phyloP scores from a whole-genome alignment of 2,888 invertebrate species.

The Trichogramma dendrolimi region DNA sequence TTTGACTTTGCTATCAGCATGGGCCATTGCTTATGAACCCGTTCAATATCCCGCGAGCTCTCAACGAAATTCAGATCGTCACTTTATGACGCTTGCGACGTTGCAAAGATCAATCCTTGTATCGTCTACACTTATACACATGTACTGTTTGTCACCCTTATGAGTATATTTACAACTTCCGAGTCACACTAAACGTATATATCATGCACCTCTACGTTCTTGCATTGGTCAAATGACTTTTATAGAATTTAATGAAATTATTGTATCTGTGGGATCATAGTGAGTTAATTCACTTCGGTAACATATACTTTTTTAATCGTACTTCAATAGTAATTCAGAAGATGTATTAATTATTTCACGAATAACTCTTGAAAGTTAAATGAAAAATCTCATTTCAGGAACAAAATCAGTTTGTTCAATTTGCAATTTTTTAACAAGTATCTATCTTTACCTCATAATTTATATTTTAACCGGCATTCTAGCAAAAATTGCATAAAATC shows the following conservation, averaged over 20 bases:
- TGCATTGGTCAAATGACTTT: conserved; percentile 16
- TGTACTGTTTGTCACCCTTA: not conserved
- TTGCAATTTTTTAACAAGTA: no score
- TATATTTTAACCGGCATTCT: no score
- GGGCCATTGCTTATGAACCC: conserved; percentile 51
- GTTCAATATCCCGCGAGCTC: conserved; percentile 50
- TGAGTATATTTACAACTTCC: conserved; percentile 28
- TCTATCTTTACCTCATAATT: no score
- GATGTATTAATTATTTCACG: no score
- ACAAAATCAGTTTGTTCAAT: no score
- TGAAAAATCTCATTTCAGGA: no score
- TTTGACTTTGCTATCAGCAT: conserved; percentile 41
- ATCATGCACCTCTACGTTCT: no score
- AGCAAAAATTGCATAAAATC: no score
- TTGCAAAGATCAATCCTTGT: not conserved
- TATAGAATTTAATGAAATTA: conserved; percentile 23
- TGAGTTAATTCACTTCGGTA: no score
- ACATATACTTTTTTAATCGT: not conserved
- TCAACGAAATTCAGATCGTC: conserved; percentile 46
- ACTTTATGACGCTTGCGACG: conserved; percentile 49
- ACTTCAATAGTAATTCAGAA: no score
- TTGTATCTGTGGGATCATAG: no score
- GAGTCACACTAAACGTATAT: not conserved
- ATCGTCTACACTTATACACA: not conserved
- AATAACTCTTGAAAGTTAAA: no score